Base-by-base conservation (phyloP, 1,140 invertebrate species). In the Trichoplusia ni region DNA sequence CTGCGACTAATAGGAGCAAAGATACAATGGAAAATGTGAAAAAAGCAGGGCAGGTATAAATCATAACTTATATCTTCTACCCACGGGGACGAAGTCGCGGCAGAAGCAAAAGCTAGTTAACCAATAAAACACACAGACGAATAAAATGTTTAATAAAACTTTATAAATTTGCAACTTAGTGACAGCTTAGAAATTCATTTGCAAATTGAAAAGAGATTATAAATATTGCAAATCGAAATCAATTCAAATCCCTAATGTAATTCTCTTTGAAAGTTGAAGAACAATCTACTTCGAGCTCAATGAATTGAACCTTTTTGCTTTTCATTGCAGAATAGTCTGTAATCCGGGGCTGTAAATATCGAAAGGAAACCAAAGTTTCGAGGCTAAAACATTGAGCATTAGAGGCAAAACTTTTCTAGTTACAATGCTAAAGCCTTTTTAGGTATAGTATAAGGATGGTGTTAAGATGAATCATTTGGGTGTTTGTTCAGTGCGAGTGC, bases 311-410 rank as follows among this genome's bases (percentile, higher is more conserved):
- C 29, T 33, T 51, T 35, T 35, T 51, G 1, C 4, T 23, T 35
- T 19, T 5, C 16, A 51, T 18, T 64, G 27, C 49, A 54, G 31
- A 23, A 62, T 9, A 51, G 18, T 9, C 9, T 51, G 38, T 64
- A 64, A 54, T 46, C 61, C 61, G 6, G n/a, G 33, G 27, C 49
- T 54, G 54, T 64, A 64, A 64, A 64, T 64, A 64, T 54, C 27
- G 23, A 19, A n/a, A 54, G 44, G 8, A 42, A 42, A 54, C 27
- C 27, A 29, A 46, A 54, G 38, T 35, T 27, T 37, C 38, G 40
- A n/a, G n/a, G n/a, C n/a, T 64, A 54, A 42, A 44, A 16, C 18
- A 27, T 64, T 64, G n/a, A n/a, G 18, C 49, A 33, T 31, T 46
- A 46, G 38, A 29, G n/a, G 31, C 18, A 16, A 33, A 63, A 63